phyloP scores from a whole-genome alignment of 1,140 invertebrate genomes.

The Neodiprion fabricii region DNA sequence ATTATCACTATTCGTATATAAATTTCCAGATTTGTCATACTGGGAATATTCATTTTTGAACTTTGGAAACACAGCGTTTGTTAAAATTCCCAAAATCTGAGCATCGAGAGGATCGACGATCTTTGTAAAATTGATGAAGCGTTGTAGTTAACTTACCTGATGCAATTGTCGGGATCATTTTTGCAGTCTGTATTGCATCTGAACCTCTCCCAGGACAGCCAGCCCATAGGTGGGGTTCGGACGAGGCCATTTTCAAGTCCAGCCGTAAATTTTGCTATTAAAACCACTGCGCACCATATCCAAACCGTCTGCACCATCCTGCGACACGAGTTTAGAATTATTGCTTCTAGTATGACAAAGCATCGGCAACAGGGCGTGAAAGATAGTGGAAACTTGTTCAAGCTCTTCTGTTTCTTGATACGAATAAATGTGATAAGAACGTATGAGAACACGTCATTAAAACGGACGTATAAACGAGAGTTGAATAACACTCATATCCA shows the following conservation, averaged over 20 bases:
- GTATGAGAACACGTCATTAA: too few species aligned
- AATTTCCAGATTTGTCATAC: too few species aligned
- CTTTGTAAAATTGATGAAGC: background rate
- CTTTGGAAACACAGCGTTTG: too few species aligned
- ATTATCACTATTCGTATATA: too few species aligned
- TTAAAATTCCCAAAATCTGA: too few species aligned
- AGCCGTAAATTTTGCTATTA: conserved; percentile 27
- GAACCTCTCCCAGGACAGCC: conserved; percentile 94
- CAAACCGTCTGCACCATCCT: conserved; percentile 37
- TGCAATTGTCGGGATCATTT: conserved; percentile 91
- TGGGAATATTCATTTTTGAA: too few species aligned
- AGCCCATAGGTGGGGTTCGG: conserved; percentile 84
- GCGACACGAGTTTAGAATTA: conserved; percentile 25
- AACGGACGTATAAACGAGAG: too few species aligned
- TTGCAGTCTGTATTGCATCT: conserved; percentile 93
- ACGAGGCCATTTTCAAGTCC: conserved; percentile 84
- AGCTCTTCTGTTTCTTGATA: too few species aligned
- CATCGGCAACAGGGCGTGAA: background rate
- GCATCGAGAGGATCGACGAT: too few species aligned
- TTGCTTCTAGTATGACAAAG: background rate
- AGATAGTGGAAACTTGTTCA: too few species aligned
- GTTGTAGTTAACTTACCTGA: conserved; percentile 70
- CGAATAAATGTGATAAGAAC: too few species aligned
- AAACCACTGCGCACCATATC: conserved; percentile 34
- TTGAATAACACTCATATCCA: background rate